A percentile compares a stretch with the other conserved stretches of the same genome.
phyloP scores from a whole-genome alignment of 2,888 invertebrate species.

The Rosalia funebris region DNA sequence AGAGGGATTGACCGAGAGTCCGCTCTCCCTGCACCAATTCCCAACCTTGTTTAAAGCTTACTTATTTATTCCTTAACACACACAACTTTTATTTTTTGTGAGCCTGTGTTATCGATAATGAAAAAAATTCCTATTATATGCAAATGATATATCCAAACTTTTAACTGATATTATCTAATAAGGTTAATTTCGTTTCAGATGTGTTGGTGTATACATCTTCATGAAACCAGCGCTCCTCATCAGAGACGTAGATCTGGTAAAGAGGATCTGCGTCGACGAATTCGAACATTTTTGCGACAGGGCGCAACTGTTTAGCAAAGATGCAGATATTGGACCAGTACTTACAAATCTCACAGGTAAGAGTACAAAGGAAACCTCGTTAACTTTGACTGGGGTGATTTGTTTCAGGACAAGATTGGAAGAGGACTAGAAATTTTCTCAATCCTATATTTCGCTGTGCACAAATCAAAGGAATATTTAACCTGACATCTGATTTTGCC shows the following conservation, averaged over 20 bases:
- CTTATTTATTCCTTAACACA: too few relatives aligned
- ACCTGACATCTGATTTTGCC: background rate
- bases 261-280: constrained; percentile 65
- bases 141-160: too few relatives aligned
- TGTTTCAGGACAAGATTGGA: constrained; percentile 13
- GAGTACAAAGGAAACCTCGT: background rate
- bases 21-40: too few relatives aligned
- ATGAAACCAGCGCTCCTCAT: constrained; percentile 62
- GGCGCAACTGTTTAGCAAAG: background rate
- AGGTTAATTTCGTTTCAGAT: too few relatives aligned
- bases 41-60: too few relatives aligned
- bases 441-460: background rate
- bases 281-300: constrained; percentile 17
- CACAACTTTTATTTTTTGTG: too few relatives aligned
- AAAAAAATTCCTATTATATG: too few relatives aligned
- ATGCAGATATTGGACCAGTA: background rate
- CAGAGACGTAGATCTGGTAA: constrained; percentile 67
- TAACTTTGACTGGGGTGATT: background rate
- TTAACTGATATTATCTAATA: too few relatives aligned
- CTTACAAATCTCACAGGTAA: constrained; percentile 12
- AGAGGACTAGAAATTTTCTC: constrained; percentile 1
- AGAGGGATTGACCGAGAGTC: too few relatives aligned
- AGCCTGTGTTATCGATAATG: too few relatives aligned
- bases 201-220: constrained; percentile 39
- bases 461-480: background rate